Evolutionary conservation across 1,140 invertebrate species (phyloP).

Genomic region (Oppia nitens): DNA sequence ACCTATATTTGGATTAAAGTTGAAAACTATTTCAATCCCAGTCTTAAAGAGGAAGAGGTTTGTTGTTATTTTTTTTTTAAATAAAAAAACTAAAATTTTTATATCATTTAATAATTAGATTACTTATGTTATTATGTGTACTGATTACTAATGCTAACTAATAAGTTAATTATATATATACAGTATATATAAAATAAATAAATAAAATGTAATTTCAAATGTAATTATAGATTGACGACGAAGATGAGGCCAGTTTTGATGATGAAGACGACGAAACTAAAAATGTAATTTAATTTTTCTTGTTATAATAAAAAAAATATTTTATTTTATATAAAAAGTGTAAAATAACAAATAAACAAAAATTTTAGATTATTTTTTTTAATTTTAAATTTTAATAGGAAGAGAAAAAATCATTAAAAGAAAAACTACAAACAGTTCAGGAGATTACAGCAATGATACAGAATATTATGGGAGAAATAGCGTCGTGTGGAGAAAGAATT

Average conservation of each 20-base stretch:
- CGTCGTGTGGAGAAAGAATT: conserved; percentile 72
- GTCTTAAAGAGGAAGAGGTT: conserved; percentile 6
- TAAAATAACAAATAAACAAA: too few species aligned
- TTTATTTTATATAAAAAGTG: too few species aligned
- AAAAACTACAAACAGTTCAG: conserved; percentile 79
- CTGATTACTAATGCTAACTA: too few species aligned
- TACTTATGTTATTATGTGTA: not conserved
- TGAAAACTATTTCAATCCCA: conserved; percentile 10
- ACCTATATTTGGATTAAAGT: conserved; percentile 27
- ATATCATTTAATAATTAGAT: not conserved
- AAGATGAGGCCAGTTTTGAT: conserved; percentile 31
- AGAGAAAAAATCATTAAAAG: conserved; percentile 87
- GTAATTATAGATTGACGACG: conserved; percentile 20
- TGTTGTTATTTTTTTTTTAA: not conserved
- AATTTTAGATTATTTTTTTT: conserved; percentile 23
- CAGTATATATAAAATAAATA: too few species aligned
- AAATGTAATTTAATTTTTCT: conserved; percentile 26
- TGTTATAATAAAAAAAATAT: too few species aligned
- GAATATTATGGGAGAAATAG: conserved; percentile 70
- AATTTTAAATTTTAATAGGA: conserved; percentile 38
- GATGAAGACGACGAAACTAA: conserved; percentile 62
- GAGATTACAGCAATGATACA: conserved; percentile 88
- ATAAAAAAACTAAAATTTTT: not conserved
- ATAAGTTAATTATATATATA: too few species aligned
- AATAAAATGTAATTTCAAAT: too few species aligned